Evolutionary conservation across 2,113 vertebrate genomes (phyloP).

Genomic region (Brachyhypopomus gauderio): DNA sequence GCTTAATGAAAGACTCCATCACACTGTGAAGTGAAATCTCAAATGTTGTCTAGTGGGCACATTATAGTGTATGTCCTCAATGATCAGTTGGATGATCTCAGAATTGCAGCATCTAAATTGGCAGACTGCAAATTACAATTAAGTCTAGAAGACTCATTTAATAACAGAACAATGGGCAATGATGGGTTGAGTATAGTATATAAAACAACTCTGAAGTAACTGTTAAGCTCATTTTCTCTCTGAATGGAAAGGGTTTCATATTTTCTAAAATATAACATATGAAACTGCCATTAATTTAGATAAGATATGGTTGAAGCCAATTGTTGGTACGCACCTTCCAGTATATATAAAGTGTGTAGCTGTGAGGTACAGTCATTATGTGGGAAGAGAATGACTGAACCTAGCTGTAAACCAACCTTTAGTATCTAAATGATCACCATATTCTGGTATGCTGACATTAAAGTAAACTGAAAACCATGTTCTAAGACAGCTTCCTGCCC

Average conservation of each 20-base stretch:
- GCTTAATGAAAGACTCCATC: background rate
- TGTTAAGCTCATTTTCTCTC: background rate
- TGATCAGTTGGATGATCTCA: background rate
- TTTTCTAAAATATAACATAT: background rate
- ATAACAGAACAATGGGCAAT: background rate
- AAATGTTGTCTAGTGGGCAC: conserved; percentile 2
- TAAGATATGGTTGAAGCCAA: background rate
- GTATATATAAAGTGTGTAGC: background rate
- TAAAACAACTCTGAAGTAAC: background rate
- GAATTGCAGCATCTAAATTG: background rate
- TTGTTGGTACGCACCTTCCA: background rate
- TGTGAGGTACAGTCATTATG: background rate
- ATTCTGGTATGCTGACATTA: background rate
- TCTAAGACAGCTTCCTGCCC: conserved; percentile 34
- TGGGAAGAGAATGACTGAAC: conserved; percentile 11
- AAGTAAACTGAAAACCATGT: conserved; percentile 6
- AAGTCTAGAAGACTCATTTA: background rate
- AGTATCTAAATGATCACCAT: conserved; percentile 9
- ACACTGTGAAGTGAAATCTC: conserved; percentile 16
- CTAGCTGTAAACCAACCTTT: background rate
- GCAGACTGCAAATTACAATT: conserved; percentile 1
- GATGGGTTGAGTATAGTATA: background rate
- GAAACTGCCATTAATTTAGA: background rate
- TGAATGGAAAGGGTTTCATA: background rate
- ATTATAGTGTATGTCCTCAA: background rate